Evolutionary conservation across 2,888 invertebrate genomes (phyloP), one percentile per base, ranked within the genome.

Genomic region (Halictus quadricinctus): DNA sequence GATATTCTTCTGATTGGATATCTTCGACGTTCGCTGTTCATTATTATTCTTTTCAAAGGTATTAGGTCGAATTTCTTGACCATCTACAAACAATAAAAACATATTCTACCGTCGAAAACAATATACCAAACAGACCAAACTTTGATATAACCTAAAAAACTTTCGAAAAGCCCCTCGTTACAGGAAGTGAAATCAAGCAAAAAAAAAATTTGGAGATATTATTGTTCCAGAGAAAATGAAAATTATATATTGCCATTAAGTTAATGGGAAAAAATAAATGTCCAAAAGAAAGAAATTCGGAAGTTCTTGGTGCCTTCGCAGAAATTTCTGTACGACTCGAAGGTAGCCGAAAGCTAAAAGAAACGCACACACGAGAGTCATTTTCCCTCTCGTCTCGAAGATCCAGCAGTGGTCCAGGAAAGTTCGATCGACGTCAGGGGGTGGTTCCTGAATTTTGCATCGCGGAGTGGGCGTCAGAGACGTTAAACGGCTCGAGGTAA

Each of bases 401-500:
- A 69, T 69, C 21, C 21, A 41, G 10, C 41, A 18, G 36, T 29
- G 18, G 6, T 15, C 18, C 21, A 5, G 21, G 21, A 21, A n/a
- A 72, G 43, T 21, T 43, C 72, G 15, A 79, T 29, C 72, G 64
- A 36, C 36, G 46, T 13, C 15, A 21, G 64, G 74, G n/a, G 74
- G 25, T 54, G 21, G 21, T 2, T 54, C 10, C 54, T 21, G 54
- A 74, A 64, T 84, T 78, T 84, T 46, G 75, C 78, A 79, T 84
- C 36, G 77, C 70, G 75, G 70, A 84, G 78, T 54, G 69, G n/a
- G 60, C 25, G 43, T 54, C 54, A 43, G 79, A 64, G 84, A 84
- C 79, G 72, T 78, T 86, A 81, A 80, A 85, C 75, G 75, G 7
- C n/a, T 64, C 41, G 21, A 41, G 41, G 81, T 86, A 86, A 83